Base-by-base conservation (phyloP, 2,888 invertebrate species). In the Adineta ricciae region DNA sequence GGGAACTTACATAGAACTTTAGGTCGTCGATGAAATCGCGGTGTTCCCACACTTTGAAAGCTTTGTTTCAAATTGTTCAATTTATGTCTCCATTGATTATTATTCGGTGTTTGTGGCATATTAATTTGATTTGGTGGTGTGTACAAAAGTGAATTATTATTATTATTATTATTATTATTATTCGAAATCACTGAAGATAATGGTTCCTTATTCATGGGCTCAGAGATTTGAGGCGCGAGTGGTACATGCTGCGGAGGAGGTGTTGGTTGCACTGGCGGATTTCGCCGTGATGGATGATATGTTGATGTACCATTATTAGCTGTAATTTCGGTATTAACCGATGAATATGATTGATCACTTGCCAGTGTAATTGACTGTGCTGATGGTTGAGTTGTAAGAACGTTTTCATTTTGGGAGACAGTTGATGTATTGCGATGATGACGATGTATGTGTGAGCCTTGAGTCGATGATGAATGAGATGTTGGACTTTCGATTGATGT, bases 61-160 rank as follows among this genome's bases (percentile, higher is more conserved):
- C 95, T 96, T 92, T 97, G 97, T 92, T 97, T 97, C 89, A 97
- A 96, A 86, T 96, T 96, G 86, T 95, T 92, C 85, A 99, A 93
- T 72, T 97, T 92, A 49, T 96, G 95, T 89, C 96, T 94, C 98
- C 98, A 99, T 87, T 95, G 94, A 41, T 89, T 78, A 78, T 41
- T 78, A 78, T 78, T 78, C 1, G 78, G 78, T 78, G 78, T 78
- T 78, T 78, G 78, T 9, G 78, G 41, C 38, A n/a, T 19, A 41
- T 24, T 78, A 11, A 24, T 1, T 78, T 78, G 78, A 78, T 16
- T 41, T 41, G 38, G 38, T 64, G 64, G 64, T 64, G 64, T 64
- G 19, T 64, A 64, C 4, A 64, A 16, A 78, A 41, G 36, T 21
- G 21, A 41, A 78, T 78, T 78, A 27, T 41, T 78, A 41, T 41